phyloP scores from a whole-genome alignment of 2,797 vertebrate species.

The Anableps anableps region DNA sequence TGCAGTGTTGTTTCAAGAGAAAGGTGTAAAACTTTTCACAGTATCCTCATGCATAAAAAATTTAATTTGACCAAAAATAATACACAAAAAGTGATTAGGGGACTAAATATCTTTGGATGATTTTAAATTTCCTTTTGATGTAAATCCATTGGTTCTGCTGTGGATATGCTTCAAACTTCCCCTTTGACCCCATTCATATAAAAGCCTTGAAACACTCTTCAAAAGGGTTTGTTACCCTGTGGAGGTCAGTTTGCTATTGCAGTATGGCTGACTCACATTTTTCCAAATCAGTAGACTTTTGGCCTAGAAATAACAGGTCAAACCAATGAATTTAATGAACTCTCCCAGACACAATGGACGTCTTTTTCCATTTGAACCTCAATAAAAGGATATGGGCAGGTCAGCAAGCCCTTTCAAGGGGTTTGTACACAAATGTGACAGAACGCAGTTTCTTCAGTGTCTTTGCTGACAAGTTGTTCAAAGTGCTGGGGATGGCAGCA shows the following conservation, averaged over 20 bases:
- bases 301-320: slow-evolving; percentile 98
- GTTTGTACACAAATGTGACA: slow-evolving; percentile 99
- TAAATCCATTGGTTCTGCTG: slow-evolving; percentile 86
- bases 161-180: slow-evolving; percentile 82
- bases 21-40: slow-evolving; percentile 19
- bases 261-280: slow-evolving; percentile 89
- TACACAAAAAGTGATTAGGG: slow-evolving; percentile 51
- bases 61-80: slow-evolving; percentile 37
- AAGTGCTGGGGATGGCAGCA: slow-evolving; percentile 93
- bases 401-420: slow-evolving; percentile 97
- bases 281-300: slow-evolving; percentile 99
- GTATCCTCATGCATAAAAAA: slow-evolving; percentile 26
- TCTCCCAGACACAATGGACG: slow-evolving; percentile 91
- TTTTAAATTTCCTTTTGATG: slow-evolving; percentile 85
- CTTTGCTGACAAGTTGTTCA: slow-evolving; percentile 97
- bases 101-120: slow-evolving; percentile 82
- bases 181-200: slow-evolving; percentile 78
- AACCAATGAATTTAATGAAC: slow-evolving; percentile 99
- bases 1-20: background rate
- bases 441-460: slow-evolving; percentile 91
- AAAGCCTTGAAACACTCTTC: slow-evolving; percentile 85
- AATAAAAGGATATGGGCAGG: slow-evolving; percentile 97
- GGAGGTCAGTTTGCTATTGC: slow-evolving; percentile 86
- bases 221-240: slow-evolving; percentile 86
- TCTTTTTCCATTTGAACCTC: slow-evolving; percentile 97